A percentile compares a stretch with the other conserved stretches of the same genome.
Conservation (phyloP, 2,113 vertebrate species). For the Trematomus loennbergii region DNA sequence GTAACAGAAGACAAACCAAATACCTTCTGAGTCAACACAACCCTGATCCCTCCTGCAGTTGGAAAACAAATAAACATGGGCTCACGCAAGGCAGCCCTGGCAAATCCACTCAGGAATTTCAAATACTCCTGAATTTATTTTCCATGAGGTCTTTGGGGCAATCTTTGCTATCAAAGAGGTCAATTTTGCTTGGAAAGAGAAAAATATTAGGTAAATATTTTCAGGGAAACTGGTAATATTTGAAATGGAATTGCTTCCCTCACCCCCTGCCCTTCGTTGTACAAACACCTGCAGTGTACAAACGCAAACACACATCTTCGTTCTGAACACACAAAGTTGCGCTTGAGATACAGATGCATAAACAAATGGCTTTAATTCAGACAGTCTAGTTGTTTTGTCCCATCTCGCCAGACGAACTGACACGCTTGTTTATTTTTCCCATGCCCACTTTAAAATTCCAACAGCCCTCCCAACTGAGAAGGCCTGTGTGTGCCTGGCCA, state of each 20-base stretch:
- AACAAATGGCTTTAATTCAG: conserved; percentile 50
- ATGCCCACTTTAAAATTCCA: conserved; percentile 71
- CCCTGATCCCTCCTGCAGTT: conserved; percentile 65
- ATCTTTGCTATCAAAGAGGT: conserved; percentile 77
- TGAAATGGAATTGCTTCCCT: conserved; percentile 69
- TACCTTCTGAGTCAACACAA: conserved; percentile 77
- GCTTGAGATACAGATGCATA: conserved; percentile 32
- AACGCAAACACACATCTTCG: conserved; percentile 15
- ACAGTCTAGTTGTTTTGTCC: conserved; percentile 44
- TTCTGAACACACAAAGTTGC: conserved; percentile 18
- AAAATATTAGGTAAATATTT: conserved; percentile 86
- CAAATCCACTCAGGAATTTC: conserved; percentile 76
- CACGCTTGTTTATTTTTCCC: conserved; percentile 76
- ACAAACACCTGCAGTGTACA: conserved; percentile 31
- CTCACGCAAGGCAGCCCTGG: conserved; percentile 64
- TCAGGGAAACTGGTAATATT: conserved; percentile 74
- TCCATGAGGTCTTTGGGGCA: conserved; percentile 80
- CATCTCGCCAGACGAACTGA: conserved; percentile 46
- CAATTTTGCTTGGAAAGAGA: conserved; percentile 77
- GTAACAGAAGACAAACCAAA: conserved; percentile 78
- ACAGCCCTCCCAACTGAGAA: conserved; percentile 59
- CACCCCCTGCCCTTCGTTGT: conserved; percentile 43
- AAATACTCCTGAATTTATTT: conserved; percentile 82
- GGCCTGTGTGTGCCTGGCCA: conserved; percentile 66
- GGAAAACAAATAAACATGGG: conserved; percentile 81